Conservation (phyloP, 2,888 invertebrate species). For the Villa cingulata region DNA sequence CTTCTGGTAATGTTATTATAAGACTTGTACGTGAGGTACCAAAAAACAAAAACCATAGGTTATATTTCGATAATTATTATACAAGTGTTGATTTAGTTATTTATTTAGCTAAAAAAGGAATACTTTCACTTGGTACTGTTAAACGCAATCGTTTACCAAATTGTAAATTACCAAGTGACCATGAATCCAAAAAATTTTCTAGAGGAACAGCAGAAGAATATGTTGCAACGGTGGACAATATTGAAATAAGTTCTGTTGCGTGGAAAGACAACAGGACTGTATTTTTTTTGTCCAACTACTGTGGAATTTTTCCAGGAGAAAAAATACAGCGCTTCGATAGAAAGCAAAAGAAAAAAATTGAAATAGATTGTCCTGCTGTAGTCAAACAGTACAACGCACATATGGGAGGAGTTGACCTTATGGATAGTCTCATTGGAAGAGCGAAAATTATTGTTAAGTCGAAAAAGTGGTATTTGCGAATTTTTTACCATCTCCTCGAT, state of each 20-base stretch:
- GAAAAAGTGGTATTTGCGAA: constrained; percentile 6
- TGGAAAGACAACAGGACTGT: constrained; percentile 10
- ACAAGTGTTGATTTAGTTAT: too few relatives aligned
- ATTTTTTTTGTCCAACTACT: too few relatives aligned
- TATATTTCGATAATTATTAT: too few relatives aligned
- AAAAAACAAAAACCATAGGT: background rate
- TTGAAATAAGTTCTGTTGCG: constrained; percentile 8
- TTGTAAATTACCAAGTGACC: background rate
- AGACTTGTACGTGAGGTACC: background rate
- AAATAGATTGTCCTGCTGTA: constrained; percentile 6
- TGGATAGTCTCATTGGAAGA: constrained; percentile 11
- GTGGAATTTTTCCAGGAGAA: too few relatives aligned
- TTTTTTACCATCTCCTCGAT: constrained; percentile 4
- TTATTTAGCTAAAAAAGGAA: constrained; percentile 1
- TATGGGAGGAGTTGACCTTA: too few relatives aligned
- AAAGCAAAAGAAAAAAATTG: constrained; percentile 1
- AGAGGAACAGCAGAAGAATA: constrained; percentile 1
- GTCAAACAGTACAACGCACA: too few relatives aligned
- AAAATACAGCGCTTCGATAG: too few relatives aligned
- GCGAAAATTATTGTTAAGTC: constrained; percentile 9
- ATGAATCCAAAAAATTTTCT: background rate
- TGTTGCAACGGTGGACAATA: constrained; percentile 8
- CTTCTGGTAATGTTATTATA: constrained; percentile 1
- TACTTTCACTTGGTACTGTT: constrained; percentile 1
- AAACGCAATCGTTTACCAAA: too few relatives aligned